A percentile compares a stretch with the other conserved stretches of the same genome.
Conservation (phyloP, 2,113 vertebrate genomes). For the Muntiacus reevesi region DNA sequence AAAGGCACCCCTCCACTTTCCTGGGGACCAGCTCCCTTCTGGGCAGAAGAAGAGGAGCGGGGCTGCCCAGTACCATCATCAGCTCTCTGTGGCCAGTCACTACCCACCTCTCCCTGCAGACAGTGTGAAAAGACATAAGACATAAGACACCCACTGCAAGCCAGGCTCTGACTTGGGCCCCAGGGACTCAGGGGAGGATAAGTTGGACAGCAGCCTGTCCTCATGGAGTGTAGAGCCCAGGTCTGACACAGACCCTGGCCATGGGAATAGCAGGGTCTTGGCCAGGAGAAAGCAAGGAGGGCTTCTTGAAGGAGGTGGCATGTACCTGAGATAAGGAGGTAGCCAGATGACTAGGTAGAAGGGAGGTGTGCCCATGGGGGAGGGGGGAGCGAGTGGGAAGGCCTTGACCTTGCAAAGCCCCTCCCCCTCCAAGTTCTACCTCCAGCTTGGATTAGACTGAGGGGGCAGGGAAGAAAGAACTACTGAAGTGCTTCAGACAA, state of each 20-base stretch:
- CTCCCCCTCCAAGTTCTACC: not conserved
- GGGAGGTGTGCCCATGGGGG: not conserved
- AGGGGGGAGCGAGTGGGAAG: rapidly evolving
- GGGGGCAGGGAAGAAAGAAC: not conserved
- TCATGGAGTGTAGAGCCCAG: not conserved
- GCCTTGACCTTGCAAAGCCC: not conserved
- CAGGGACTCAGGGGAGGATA: too few relatives aligned
- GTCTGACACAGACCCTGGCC: not conserved
- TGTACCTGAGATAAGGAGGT: not conserved
- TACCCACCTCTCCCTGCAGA: not conserved
- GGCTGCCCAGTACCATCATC: rapidly evolving
- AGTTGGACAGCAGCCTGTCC: not conserved
- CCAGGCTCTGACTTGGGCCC: not conserved
- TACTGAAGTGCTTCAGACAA: not conserved
- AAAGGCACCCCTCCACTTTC: not conserved
- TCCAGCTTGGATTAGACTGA: not conserved
- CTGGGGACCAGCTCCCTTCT: not conserved
- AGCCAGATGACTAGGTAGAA: not conserved
- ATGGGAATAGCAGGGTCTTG: not conserved
- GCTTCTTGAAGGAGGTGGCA: not conserved
- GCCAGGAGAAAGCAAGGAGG: not conserved
- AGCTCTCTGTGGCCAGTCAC: not conserved
- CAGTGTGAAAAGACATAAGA: not conserved
- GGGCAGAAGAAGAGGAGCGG: not conserved
- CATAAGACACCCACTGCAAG: too few relatives aligned